A percentile compares a stretch with the other conserved stretches of the same genome.
Conservation (phyloP, 1,140 invertebrate genomes). For the Diabrotica undecimpunctata region DNA sequence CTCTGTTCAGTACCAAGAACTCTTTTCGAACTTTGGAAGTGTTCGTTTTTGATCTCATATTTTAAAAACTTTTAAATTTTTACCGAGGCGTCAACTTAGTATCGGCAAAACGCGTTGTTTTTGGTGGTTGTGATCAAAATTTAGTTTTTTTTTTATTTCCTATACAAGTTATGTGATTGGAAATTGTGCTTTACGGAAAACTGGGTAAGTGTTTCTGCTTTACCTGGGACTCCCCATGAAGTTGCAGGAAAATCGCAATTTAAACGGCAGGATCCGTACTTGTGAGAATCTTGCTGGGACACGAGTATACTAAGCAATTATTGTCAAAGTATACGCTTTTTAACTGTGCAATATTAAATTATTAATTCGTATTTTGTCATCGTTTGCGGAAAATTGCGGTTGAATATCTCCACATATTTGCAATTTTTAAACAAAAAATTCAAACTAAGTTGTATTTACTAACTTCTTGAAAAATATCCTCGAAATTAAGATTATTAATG, state of each 20-base stretch:
- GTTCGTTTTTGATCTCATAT: conserved; percentile 26
- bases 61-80: background rate
- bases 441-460: too few species aligned
- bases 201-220: background rate
- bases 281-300: conserved; percentile 18
- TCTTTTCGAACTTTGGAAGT: conserved; percentile 17
- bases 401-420: too few species aligned
- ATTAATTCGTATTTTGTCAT: too few species aligned
- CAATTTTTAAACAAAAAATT: too few species aligned
- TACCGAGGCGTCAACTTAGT: background rate
- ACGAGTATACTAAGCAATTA: conserved; percentile 12
- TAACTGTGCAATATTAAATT: too few species aligned
- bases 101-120: conserved; percentile 8
- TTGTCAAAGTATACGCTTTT: too few species aligned
- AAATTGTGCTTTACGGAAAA: background rate
- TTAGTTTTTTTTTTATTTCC: background rate
- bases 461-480: too few species aligned
- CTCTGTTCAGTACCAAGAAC: conserved; percentile 27
- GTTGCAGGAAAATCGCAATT: background rate
- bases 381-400: too few species aligned
- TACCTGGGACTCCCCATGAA: background rate
- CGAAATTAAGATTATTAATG: too few species aligned
- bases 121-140: conserved; percentile 3
- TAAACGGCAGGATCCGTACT: conserved; percentile 4
- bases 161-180: conserved; percentile 12